Conservation (phyloP, 2,113 vertebrate species). For the Antechinus flavipes region DNA sequence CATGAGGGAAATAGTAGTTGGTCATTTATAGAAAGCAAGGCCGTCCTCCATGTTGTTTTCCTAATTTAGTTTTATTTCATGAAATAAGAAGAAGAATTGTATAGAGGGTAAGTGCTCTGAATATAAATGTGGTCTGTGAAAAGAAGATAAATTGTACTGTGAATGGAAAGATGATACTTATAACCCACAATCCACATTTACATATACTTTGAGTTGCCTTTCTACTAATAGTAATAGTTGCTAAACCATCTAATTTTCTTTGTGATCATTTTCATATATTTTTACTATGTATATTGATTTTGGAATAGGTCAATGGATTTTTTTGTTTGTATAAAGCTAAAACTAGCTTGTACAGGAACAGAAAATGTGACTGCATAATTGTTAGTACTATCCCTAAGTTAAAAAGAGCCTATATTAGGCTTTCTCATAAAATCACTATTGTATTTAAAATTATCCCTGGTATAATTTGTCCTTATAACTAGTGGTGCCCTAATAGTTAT, state of each 20-base stretch:
- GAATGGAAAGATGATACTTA: neutral
- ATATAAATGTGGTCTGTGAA: neutral
- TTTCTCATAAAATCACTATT: neutral
- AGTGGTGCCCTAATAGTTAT: neutral
- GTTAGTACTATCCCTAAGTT: neutral
- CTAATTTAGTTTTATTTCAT: neutral
- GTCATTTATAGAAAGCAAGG: neutral
- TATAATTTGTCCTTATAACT: neutral
- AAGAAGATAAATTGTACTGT: neutral
- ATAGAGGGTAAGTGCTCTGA: neutral
- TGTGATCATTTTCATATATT: neutral
- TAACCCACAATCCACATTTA: neutral
- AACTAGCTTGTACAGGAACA: neutral
- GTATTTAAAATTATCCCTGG: neutral
- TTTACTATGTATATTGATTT: neutral
- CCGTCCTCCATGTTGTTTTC: neutral
- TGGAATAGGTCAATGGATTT: neutral
- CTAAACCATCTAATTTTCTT: neutral
- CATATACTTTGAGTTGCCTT: neutral
- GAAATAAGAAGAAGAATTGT: neutral
- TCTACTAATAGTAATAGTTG: neutral
- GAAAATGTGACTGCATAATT: neutral
- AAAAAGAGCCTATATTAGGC: neutral
- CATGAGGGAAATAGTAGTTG: neutral
- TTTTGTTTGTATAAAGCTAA: neutral